These are phyloP conservation scores for Rhyacophila evoluta DNA, from an alignment of 2,888 invertebrate species.

Conservation along the genomic window DNA sequence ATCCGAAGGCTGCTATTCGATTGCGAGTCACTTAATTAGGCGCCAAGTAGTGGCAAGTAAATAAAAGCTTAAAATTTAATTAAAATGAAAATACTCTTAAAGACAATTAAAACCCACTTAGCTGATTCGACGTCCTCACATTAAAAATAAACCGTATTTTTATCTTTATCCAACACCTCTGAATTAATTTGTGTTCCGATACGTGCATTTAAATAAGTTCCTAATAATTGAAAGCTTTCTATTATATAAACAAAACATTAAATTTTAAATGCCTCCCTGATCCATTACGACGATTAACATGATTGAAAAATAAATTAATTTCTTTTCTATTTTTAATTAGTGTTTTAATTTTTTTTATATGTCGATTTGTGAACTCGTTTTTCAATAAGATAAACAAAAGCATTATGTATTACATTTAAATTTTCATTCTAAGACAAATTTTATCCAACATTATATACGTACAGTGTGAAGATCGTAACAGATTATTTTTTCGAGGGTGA, in stretches of 20 bases:
- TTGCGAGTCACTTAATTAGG: background rate
- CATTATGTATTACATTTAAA: too few relatives aligned
- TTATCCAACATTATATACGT: too few relatives aligned
- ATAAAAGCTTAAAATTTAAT: background rate
- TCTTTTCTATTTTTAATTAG: too few relatives aligned
- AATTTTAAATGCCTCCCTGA: background rate
- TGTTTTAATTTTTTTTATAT: too few relatives aligned
- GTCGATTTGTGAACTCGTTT: too few relatives aligned
- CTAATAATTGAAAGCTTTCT: background rate
- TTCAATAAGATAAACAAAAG: too few relatives aligned
- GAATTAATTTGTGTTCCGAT: background rate
- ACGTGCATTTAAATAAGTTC: background rate
- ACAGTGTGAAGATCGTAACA: too few relatives aligned
- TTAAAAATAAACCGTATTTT: background rate
- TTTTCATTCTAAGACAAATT: too few relatives aligned
- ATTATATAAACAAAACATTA: background rate
- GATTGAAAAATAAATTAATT: too few relatives aligned
- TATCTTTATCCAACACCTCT: background rate
- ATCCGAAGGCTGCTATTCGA: background rate
- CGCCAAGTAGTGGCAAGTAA: background rate
- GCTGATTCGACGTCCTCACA: slow-evolving; percentile 7
- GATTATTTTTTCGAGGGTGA: too few relatives aligned
- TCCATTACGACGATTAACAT: too few relatives aligned
- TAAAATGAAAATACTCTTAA: background rate
- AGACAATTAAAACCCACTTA: slow-evolving; percentile 21